A percentile compares a stretch with the other conserved stretches of the same genome.
Evolutionary conservation across 2,113 vertebrate genomes (phyloP).

Genomic region (Albula goreensis): DNA sequence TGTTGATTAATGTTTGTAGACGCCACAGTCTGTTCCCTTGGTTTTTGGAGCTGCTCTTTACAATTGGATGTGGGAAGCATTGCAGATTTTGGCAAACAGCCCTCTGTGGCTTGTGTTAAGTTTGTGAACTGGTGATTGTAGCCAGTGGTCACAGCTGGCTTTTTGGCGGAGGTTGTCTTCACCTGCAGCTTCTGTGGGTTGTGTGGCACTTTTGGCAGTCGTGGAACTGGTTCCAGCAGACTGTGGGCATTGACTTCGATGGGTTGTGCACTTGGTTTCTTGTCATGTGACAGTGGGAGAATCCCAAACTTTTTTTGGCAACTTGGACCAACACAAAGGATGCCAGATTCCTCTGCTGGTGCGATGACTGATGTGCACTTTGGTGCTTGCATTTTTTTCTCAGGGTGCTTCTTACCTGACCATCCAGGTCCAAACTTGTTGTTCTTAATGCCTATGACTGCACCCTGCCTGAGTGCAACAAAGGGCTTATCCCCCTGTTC

Average conservation of each 20-base stretch:
- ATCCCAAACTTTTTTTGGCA: slow-evolving; percentile 30
- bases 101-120: background rate
- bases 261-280: slow-evolving; percentile 23
- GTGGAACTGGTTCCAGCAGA: slow-evolving; percentile 4
- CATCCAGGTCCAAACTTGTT: slow-evolving; percentile 40
- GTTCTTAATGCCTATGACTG: slow-evolving; percentile 27
- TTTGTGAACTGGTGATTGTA: background rate
- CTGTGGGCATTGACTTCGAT: slow-evolving; percentile 33
- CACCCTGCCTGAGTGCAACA: slow-evolving; percentile 40
- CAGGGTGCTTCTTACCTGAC: slow-evolving; percentile 19
- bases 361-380: background rate
- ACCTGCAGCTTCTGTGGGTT: background rate
- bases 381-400: slow-evolving; percentile 22
- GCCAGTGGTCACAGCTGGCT: background rate
- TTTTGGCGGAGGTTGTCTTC: background rate
- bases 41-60: background rate
- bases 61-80: background rate
- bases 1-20: background rate
- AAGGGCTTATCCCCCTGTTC: slow-evolving; percentile 26
- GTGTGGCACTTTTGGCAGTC: background rate
- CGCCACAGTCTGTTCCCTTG: background rate
- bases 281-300: slow-evolving; percentile 48
- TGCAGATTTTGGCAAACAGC: background rate
- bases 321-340: slow-evolving; percentile 14
- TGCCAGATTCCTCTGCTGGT: slow-evolving; percentile 21